Percentiles rank a stretch among this genome's conserved stretches.
Conservation (phyloP, 2,888 invertebrate species). For the Philereme transversata region DNA sequence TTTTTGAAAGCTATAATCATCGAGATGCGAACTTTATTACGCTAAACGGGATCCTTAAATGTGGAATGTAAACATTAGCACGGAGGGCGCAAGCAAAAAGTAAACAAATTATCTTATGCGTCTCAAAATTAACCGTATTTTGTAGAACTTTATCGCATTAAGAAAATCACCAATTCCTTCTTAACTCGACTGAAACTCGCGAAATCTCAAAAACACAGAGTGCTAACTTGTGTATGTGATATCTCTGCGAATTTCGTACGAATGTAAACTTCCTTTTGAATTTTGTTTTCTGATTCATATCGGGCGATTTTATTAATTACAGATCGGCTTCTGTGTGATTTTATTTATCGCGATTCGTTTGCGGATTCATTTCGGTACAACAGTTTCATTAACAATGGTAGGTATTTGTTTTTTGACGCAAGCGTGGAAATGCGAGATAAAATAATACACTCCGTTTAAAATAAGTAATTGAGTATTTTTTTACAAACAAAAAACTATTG, state of each 20-base stretch:
- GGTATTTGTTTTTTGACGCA: neutral
- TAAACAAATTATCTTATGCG: conserved; percentile 72
- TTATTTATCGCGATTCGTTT: conserved; percentile 24
- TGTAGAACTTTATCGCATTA: conserved; percentile 26
- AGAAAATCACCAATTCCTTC: neutral
- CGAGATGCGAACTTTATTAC: conserved; percentile 71
- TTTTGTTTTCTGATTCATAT: conserved; percentile 49
- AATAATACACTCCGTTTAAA: neutral
- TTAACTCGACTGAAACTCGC: neutral
- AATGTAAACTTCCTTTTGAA: conserved; percentile 57
- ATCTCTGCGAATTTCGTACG: conserved; percentile 47
- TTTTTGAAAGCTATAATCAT: conserved; percentile 76
- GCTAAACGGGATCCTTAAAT: conserved; percentile 58
- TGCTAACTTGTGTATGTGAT: conserved; percentile 3
- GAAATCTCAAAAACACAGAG: conserved; percentile 18
- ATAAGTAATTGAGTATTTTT: neutral
- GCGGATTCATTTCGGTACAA: conserved; percentile 22
- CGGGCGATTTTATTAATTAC: conserved; percentile 49
- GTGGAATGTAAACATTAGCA: conserved; percentile 65
- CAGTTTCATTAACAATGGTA: conserved; percentile 15
- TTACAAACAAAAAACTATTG: too few relatives aligned
- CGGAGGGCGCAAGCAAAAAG: conserved; percentile 63
- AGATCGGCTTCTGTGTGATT: conserved; percentile 26
- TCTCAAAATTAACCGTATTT: conserved; percentile 13
- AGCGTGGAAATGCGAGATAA: neutral